Conservation (phyloP, 2,113 vertebrate species). For the Poicephalus gulielmi region DNA sequence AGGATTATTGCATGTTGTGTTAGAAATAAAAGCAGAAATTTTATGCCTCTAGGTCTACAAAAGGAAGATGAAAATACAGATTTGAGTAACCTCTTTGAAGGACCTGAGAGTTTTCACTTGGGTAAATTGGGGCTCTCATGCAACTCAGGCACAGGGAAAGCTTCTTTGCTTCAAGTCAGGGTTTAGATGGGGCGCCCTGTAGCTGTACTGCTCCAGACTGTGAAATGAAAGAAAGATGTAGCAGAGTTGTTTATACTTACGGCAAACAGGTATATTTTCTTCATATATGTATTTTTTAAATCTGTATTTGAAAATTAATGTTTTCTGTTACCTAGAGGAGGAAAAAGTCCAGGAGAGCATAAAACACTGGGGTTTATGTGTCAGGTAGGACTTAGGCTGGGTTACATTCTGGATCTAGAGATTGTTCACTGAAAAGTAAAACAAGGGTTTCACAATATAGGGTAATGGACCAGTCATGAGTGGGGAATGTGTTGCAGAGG, state of each 20-base stretch:
- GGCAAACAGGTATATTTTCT: neutral
- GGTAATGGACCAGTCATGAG: neutral
- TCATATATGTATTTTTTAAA: neutral
- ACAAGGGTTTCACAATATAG: neutral
- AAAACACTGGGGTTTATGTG: accelerated
- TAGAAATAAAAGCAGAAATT: neutral
- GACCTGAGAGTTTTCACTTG: neutral
- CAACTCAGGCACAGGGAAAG: neutral
- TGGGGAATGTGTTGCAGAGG: neutral
- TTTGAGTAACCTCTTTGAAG: neutral
- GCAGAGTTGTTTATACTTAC: neutral
- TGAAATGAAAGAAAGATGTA: neutral
- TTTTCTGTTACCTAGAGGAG: neutral
- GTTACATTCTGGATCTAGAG: neutral
- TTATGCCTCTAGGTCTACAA: neutral
- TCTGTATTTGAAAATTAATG: neutral
- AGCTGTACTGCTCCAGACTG: neutral
- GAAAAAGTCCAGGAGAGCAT: neutral
- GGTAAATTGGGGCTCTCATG: neutral
- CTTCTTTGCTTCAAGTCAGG: neutral
- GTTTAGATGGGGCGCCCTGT: neutral
- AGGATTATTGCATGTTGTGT: neutral
- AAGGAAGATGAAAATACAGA: neutral
- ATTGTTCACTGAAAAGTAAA: neutral
- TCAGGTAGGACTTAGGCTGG: neutral